Base-by-base conservation (phyloP, 2,888 invertebrate genomes). In the Meta bourneti region DNA sequence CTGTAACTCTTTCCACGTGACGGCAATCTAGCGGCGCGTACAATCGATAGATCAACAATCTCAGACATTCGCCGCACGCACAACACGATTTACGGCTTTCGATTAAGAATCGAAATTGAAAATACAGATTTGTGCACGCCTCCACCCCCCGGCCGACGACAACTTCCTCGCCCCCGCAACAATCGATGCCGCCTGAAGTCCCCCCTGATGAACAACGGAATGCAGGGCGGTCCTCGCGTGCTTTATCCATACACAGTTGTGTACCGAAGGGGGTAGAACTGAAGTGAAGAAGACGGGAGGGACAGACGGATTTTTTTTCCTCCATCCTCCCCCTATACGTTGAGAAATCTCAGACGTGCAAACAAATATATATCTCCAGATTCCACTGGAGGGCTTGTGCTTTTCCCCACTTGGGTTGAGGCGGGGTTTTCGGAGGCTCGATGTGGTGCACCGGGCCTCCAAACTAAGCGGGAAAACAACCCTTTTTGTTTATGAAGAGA, bases 401-500 rank as follows among this genome's bases (percentile, higher is more conserved):
- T 61, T 72, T 91, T 91, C 78, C 90, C 86, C 81, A 81, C 90
- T 81, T 82, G 78, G 82, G 90, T 86, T 91, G 81, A 82, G 90
- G 90, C 81, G 90, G 48, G 77, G 75, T 86, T 85, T 90, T 85
- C 85, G 83, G 89, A 89, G 89, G 78, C 83, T 89, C 84, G 84
- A 89, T 89, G 84, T 89, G 71, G 89, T 48, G 71, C n/a, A 34
- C 34, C 34, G 34, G 34, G 34, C 1, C 79, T 84, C 84, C 84
- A 72, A 79, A 79, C 34, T 69, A 80, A 75, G 85, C 69, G 90
- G 85, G 79, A 85, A 83, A 85, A 69, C 48, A 80, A 84, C 78
- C 85, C 85, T 79, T 90, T 74, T 90, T 90, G 85, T 90, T 90
- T 90, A 90, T 90, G 80, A 80, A 90, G 90, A 72, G 72, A 79